A percentile compares a stretch with the other conserved stretches of the same genome.
These are phyloP conservation scores for Drosophila anomalipes DNA, from an alignment of 2,888 invertebrate genomes.

Conservation along the genomic window DNA sequence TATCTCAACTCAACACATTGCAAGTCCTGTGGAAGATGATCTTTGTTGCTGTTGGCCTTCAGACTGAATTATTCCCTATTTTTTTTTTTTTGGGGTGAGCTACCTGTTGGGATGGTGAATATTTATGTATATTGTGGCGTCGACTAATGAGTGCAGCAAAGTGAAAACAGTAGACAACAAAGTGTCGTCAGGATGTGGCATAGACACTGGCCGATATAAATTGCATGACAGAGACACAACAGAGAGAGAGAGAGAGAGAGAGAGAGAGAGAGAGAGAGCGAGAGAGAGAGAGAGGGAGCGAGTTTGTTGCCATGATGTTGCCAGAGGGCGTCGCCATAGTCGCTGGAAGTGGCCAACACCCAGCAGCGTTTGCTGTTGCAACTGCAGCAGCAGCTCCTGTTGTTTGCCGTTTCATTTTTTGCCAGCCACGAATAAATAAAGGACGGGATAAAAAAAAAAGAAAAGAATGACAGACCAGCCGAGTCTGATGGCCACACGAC, in stretches of 20 bases:
- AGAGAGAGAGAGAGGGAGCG: background rate
- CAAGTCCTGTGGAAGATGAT: background rate
- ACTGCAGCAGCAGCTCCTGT: constrained; percentile 10
- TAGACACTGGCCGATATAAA: constrained; percentile 60
- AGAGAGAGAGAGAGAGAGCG: background rate
- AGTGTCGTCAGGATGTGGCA: constrained; percentile 22
- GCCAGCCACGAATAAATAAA: constrained; percentile 48
- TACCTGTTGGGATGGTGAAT: constrained; percentile 1
- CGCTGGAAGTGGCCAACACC: constrained; percentile 15
- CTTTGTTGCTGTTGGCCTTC: background rate
- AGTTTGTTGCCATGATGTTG: constrained; percentile 61
- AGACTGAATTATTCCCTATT: background rate
- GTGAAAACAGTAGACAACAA: constrained; percentile 19
- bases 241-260: background rate
- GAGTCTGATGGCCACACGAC: constrained; percentile 47
- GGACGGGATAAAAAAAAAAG: constrained; percentile 26
- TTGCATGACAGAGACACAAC: constrained; percentile 33
- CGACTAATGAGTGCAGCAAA: constrained; percentile 58
- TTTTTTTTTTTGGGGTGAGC: background rate
- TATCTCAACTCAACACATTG: background rate
- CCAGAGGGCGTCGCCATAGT: constrained; percentile 16
- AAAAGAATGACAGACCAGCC: constrained; percentile 29
- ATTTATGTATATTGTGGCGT: constrained; percentile 51
- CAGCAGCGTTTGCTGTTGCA: constrained; percentile 17
- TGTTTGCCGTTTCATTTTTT: constrained; percentile 48